A percentile compares a stretch with the other conserved stretches of the same genome.
Evolutionary conservation across 1,140 invertebrate genomes (phyloP).

Genomic region (Ceratina australensis): DNA sequence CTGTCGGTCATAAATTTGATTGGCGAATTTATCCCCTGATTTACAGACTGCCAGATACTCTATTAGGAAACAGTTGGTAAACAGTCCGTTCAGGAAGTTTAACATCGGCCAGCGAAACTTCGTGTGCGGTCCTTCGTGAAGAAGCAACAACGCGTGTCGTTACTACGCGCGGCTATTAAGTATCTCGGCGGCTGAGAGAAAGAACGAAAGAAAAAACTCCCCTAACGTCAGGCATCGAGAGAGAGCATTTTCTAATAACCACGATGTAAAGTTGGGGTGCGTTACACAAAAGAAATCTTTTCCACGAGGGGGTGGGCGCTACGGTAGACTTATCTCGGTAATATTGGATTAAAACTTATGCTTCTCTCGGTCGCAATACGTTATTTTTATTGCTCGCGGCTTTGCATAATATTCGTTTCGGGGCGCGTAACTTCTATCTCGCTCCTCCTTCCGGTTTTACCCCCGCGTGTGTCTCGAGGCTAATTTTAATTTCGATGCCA

Average conservation of each 20-base stretch:
- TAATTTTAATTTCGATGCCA: conserved; percentile 80
- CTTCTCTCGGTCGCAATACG: conserved; percentile 78
- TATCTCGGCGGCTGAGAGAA: no score
- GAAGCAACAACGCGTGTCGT: conserved; percentile 1
- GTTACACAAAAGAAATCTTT: conserved; percentile 79
- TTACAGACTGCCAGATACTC: no score
- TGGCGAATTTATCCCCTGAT: background rate
- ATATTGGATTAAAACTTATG: conserved; percentile 81
- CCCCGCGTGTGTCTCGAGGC: conserved; percentile 51
- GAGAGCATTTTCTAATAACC: conserved; percentile 80
- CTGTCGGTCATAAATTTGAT: background rate
- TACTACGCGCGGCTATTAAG: conserved; percentile 14
- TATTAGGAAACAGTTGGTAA: no score
- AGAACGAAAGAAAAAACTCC: conserved; percentile 2
- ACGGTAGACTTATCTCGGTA: conserved; percentile 77
- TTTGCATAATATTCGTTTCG: conserved; percentile 79
- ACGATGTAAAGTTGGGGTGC: conserved; percentile 78
- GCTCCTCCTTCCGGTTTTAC: background rate
- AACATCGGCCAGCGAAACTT: no score
- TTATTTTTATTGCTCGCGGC: conserved; percentile 80
- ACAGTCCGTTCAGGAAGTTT: no score
- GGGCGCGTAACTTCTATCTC: conserved; percentile 45
- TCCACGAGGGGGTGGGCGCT: conserved; percentile 34
- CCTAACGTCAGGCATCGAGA: conserved; percentile 46
- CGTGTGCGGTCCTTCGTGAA: background rate